Base-by-base conservation (phyloP, 2,113 vertebrate genomes). In the Ophiodon elongatus region DNA sequence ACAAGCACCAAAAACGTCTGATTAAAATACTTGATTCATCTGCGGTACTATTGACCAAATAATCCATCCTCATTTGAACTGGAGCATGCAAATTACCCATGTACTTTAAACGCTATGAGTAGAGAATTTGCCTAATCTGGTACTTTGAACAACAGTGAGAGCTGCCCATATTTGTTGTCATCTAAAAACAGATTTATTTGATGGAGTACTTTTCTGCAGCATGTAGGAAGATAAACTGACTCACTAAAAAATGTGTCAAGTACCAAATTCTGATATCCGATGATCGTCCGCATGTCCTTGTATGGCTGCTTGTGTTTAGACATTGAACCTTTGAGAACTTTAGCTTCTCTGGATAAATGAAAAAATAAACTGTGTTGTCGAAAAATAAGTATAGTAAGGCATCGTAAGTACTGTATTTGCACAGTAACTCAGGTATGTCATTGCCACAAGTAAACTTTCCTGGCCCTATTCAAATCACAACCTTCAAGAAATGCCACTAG, bases 11-110 rank as follows among this genome's bases (percentile, higher is more conserved):
- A 74, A n/a, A 80, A 65, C 37, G 69, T 31, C 76, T 69, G 2
- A 79, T 86, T 76, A 73, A 85, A 85, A 80, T 14, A 65, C 54
- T 21, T 31, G 50, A 71, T 81, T 84, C 62, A 76, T 76, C 66
- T 15, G 50, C 45, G 31, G 66, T 23, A 45, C 35, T 23, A n/a
- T 41, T 81, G 64, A 67, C 54, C 10, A 68, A 84, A 80, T 60
- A 77, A 85, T 67, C 29, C 29, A 63, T 63, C 52, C 35, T 60
- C 4, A 75, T 86, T 78, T 68, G 29, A 74, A 37, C 27, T 69
- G 74, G 66, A 82, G 84, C 65, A 76, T 86, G 79, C 47, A 73
- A 89, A 88, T 82, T 43, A 76, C 13, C 47, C 63, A 8, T 56
- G 56, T 54, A 67, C 41, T 82, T 47, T 65, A 66, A 77, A 65